Percentiles rank a stretch among this genome's conserved stretches.
phyloP scores from a whole-genome alignment of 2,888 invertebrate species.

The Priocnemis perturbator region DNA sequence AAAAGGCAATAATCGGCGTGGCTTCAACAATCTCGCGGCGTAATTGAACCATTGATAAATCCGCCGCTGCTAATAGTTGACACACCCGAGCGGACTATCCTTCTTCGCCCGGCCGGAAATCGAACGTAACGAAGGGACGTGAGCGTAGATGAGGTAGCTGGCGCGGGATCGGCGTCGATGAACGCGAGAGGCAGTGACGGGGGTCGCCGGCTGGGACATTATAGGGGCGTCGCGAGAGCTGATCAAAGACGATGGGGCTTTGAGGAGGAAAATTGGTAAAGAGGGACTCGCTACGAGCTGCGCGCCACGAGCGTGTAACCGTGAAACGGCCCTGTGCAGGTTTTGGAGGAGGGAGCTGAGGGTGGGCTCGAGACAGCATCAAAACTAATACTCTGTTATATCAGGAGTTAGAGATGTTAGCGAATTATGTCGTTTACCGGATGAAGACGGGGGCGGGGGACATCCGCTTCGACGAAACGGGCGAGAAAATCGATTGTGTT shows the following conservation, averaged over 20 bases:
- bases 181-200: slow-evolving; percentile 6
- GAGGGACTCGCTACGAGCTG: slow-evolving; percentile 65
- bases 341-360: slow-evolving; percentile 25
- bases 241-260: slow-evolving; percentile 74
- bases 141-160: not conserved
- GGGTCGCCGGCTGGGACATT: slow-evolving; percentile 56
- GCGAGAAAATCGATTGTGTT: slow-evolving; percentile 26
- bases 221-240: slow-evolving; percentile 70
- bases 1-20: no score
- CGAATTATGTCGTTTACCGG: slow-evolving; percentile 65
- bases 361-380: slow-evolving; percentile 52
- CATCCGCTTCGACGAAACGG: slow-evolving; percentile 1
- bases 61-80: no score
- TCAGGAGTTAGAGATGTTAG: slow-evolving; percentile 70
- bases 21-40: no score
- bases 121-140: not conserved
- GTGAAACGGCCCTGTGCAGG: slow-evolving; percentile 34
- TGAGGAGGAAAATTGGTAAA: slow-evolving; percentile 73
- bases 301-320: slow-evolving; percentile 52
- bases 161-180: not conserved
- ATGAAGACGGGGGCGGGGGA: slow-evolving; percentile 24
- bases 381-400: slow-evolving; percentile 71
- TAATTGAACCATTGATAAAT: no score
- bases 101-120: not conserved
- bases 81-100: no score